These are phyloP conservation scores for Euschistus heros DNA, from an alignment of 1,140 invertebrate species.

Conservation along the genomic window DNA sequence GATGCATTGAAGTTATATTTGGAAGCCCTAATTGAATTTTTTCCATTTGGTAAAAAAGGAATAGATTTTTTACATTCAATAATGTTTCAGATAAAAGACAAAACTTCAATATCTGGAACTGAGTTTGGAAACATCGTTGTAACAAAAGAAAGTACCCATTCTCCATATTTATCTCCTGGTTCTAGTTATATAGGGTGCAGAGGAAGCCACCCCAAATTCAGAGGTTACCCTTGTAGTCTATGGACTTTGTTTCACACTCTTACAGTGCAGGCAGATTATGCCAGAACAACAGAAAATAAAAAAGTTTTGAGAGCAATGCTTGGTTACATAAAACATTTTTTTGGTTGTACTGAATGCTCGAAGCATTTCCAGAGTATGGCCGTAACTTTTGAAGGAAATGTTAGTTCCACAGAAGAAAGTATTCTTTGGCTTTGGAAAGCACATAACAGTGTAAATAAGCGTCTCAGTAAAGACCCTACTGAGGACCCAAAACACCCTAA, in stretches of 20 bases:
- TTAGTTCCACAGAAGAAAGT: constrained; percentile 56
- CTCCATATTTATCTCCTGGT: constrained; percentile 44
- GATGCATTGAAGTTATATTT: constrained; percentile 62
- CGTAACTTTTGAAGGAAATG: constrained; percentile 51
- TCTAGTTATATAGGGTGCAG: constrained; percentile 70
- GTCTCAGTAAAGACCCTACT: constrained; percentile 70
- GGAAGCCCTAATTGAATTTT: constrained; percentile 54
- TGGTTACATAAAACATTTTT: constrained; percentile 84
- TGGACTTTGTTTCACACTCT: constrained; percentile 94
- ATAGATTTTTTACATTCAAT: constrained; percentile 50
- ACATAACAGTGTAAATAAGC: constrained; percentile 87
- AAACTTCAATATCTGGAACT: constrained; percentile 43
- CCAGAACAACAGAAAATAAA: constrained; percentile 38
- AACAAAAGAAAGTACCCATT: constrained; percentile 38
- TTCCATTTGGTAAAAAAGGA: constrained; percentile 56
- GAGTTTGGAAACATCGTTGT: constrained; percentile 44
- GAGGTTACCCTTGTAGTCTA: constrained; percentile 91
- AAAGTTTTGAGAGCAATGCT: constrained; percentile 71
- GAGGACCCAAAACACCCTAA: constrained; percentile 89
- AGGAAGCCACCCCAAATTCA: constrained; percentile 55
- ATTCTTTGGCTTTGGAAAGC: constrained; percentile 91
- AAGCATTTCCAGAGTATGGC: constrained; percentile 79
- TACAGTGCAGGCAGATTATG: constrained; percentile 59
- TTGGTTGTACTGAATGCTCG: constrained; percentile 84
- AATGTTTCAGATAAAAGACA: constrained; percentile 36